Percentiles rank a stretch among this genome's conserved stretches.
Conservation (phyloP, 2,113 vertebrate species). For the Aptenodytes forsteri region DNA sequence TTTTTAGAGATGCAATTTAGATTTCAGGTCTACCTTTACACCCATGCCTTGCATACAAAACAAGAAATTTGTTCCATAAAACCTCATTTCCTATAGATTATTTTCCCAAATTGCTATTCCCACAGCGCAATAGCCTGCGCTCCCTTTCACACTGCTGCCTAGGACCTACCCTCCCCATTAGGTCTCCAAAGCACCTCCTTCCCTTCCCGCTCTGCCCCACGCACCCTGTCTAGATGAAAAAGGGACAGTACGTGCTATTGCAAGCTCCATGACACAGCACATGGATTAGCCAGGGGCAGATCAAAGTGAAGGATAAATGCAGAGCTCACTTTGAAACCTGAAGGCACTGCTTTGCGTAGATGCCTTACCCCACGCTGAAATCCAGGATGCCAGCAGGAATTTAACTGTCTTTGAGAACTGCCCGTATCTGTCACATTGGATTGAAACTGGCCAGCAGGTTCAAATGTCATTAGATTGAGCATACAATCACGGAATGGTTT, state of each 20-base stretch:
- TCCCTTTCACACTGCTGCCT: not conserved
- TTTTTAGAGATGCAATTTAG: not conserved
- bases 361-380: not conserved
- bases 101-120: not conserved
- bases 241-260: accelerated
- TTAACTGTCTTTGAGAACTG: not conserved
- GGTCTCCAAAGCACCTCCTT: not conserved
- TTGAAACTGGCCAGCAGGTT: not conserved
- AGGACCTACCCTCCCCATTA: not conserved
- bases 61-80: not conserved
- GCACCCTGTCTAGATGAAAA: accelerated
- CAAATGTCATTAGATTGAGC: not conserved
- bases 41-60: accelerated
- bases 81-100: not conserved
- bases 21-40: not conserved
- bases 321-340: not conserved
- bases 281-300: not conserved
- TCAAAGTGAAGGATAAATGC: not conserved
- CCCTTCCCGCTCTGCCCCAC: accelerated
- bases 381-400: not conserved
- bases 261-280: not conserved
- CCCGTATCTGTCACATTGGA: not conserved
- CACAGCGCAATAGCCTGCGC: not conserved
- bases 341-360: accelerated
- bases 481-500: not conserved